These are phyloP conservation scores for Pseudonaja textilis DNA, from an alignment of 2,113 vertebrate species.

Conservation along the genomic window DNA sequence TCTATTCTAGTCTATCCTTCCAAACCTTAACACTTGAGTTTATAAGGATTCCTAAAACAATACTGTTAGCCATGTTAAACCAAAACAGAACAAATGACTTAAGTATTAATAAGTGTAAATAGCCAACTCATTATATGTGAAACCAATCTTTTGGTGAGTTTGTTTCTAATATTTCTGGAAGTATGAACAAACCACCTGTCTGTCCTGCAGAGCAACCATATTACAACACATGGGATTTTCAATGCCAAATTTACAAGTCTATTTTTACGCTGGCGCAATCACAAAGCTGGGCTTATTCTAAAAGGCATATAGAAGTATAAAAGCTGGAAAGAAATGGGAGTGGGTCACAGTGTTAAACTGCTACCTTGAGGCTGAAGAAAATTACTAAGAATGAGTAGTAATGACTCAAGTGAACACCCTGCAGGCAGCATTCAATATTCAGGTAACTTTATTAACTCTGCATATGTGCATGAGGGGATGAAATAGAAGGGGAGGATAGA, in stretches of 20 bases:
- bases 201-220: conserved; percentile 16
- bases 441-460: conserved; percentile 34
- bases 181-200: conserved; percentile 1
- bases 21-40: no score
- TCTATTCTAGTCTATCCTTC: no score
- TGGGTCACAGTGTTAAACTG: conserved; percentile 34
- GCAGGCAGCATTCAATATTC: conserved; percentile 32
- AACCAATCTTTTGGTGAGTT: conserved; percentile 18
- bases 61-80: background rate
- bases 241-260: conserved; percentile 22
- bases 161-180: conserved; percentile 13
- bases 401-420: conserved; percentile 27
- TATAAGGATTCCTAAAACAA: background rate
- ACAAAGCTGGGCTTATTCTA: background rate
- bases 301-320: conserved; percentile 33
- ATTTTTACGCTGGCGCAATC: conserved; percentile 46
- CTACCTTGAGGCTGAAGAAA: conserved; percentile 38
- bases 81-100: conserved; percentile 1
- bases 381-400: conserved; percentile 37
- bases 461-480: background rate
- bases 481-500: background rate
- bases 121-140: conserved; percentile 11
- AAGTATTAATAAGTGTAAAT: conserved; percentile 4
- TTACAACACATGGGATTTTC: conserved; percentile 30
- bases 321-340: background rate